Conservation (phyloP, 2,888 invertebrate species). For the Synanthedon tipuliformis region DNA sequence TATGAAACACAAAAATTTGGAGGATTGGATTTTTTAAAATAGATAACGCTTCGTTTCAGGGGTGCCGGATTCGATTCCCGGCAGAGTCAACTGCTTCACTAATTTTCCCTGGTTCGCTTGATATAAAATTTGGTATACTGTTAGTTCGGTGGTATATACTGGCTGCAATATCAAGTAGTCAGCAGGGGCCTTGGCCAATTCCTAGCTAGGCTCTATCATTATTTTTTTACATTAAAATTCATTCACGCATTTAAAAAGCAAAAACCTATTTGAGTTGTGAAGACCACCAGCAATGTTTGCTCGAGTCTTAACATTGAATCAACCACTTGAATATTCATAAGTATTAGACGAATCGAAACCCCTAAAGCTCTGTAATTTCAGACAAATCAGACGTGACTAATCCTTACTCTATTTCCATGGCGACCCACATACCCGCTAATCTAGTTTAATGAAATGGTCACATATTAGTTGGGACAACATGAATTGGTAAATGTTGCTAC, state of each 20-base stretch:
- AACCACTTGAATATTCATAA: conserved; percentile 33
- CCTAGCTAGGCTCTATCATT: neutral
- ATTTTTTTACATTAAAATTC: neutral
- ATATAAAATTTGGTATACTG: too few species aligned
- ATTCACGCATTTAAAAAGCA: neutral
- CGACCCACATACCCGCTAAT: conserved; percentile 1
- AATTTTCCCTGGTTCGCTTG: too few species aligned
- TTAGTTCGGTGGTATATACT: too few species aligned
- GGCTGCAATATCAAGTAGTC: too few species aligned
- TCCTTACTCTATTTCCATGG: conserved; percentile 17
- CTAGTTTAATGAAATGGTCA: conserved; percentile 1
- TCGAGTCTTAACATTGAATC: conserved; percentile 12
- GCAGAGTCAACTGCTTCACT: too few species aligned
- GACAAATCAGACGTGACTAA: conserved; percentile 31
- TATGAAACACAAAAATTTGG: neutral
- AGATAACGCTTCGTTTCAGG: too few species aligned
- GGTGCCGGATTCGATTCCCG: too few species aligned
- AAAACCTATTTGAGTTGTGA: neutral
- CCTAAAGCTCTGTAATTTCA: conserved; percentile 25
- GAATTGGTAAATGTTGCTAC: neutral
- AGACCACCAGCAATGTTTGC: conserved; percentile 15
- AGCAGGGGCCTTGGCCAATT: too few species aligned
- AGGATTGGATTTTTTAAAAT: too few species aligned
- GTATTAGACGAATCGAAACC: conserved; percentile 19
- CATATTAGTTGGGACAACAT: neutral